Conservation (phyloP, 2,797 vertebrate genomes). For the Hippoglossus hippoglossus region DNA sequence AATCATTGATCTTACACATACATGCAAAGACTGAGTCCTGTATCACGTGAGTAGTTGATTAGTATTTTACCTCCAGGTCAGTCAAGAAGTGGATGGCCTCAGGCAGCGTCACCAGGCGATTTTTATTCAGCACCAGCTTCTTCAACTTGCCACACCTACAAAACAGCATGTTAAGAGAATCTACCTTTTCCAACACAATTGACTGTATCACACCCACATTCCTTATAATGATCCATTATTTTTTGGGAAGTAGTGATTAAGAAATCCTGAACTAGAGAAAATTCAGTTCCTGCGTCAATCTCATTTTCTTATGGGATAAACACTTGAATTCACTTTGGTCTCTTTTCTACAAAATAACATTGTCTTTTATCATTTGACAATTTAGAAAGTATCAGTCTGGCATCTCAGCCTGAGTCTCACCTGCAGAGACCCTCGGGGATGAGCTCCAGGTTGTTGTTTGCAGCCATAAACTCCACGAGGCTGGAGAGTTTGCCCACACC, state of each 20-base stretch:
- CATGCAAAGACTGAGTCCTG: neutral
- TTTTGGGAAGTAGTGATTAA: too few species aligned
- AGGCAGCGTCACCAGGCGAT: conserved; percentile 94
- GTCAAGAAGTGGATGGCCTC: conserved; percentile 96
- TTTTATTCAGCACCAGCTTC: conserved; percentile 97
- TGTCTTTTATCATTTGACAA: neutral
- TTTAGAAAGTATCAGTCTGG: neutral
- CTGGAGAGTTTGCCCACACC: conserved; percentile 92
- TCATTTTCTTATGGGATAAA: neutral
- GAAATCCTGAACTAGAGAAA: too few species aligned
- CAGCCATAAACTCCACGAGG: conserved; percentile 97
- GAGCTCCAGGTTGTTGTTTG: conserved; percentile 97
- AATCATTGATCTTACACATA: too few species aligned
- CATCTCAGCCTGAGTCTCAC: conserved; percentile 62
- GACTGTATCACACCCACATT: neutral
- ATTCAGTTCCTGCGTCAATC: too few species aligned
- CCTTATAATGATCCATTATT: too few species aligned
- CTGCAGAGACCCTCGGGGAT: conserved; percentile 98
- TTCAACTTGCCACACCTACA: conserved; percentile 93
- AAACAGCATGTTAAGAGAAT: neutral
- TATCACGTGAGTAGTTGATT: neutral
- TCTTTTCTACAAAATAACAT: neutral
- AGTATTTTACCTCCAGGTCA: conserved; percentile 87
- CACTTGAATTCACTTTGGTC: neutral
- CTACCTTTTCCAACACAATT: neutral